Evolutionary conservation across 2,113 vertebrate species (phyloP).

Genomic region (Corvus moneduloides): DNA sequence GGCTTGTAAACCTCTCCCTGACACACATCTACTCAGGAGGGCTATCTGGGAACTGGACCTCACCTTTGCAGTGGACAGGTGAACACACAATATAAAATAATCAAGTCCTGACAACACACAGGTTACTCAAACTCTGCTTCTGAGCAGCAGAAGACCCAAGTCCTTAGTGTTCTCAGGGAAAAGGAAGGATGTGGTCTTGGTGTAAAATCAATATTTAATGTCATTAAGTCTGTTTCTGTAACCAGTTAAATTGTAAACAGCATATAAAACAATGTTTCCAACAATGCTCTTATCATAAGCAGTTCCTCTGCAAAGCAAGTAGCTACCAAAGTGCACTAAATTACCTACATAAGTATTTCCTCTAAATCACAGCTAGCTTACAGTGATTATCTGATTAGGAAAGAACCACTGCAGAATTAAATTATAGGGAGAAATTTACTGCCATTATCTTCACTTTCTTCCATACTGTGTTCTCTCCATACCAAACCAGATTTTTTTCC

Average conservation of each 20-base stretch:
- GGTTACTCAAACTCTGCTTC: not conserved
- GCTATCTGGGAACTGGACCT: not conserved
- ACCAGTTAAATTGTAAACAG: not conserved
- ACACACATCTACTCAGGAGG: not conserved
- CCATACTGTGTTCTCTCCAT: not conserved
- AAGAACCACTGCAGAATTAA: not conserved
- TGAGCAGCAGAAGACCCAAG: not conserved
- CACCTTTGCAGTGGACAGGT: not conserved
- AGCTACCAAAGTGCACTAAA: not conserved
- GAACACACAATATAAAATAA: not conserved
- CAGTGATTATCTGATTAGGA: not conserved
- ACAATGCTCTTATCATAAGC: not conserved
- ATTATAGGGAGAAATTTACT: not conserved
- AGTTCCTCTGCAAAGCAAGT: not conserved
- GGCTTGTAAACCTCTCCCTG: not conserved
- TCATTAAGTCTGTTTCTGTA: not conserved
- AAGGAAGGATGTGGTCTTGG: not conserved
- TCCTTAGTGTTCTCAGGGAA: not conserved
- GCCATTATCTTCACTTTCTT: not conserved
- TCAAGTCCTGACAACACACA: not conserved
- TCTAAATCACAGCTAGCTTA: not conserved
- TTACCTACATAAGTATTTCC: not conserved
- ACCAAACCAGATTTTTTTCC: not conserved
- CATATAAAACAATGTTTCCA: not conserved
- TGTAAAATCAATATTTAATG: not conserved